A percentile compares a stretch with the other conserved stretches of the same genome.
phyloP scores from a whole-genome alignment of 2,797 vertebrate species.

The Chaenodraco wilsoni region DNA sequence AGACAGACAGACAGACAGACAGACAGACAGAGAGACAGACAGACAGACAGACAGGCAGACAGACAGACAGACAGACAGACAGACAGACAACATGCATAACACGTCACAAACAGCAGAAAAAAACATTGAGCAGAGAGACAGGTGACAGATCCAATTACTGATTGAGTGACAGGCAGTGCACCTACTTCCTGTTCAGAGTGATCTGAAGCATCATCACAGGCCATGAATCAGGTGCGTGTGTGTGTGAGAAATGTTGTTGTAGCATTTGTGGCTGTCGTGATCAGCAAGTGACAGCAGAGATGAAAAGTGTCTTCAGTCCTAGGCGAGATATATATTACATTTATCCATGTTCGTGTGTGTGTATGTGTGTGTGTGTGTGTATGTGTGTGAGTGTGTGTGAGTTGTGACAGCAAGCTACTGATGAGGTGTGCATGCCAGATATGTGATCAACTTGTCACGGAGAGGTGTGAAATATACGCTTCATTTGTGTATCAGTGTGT shows the following conservation, averaged over 20 bases:
- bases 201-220: conserved; percentile 51
- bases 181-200: conserved; percentile 38
- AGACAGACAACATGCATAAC: conserved; percentile 7
- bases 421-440: conserved; percentile 9
- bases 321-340: conserved; percentile 2
- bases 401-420: conserved; percentile 3
- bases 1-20: conserved; percentile 8
- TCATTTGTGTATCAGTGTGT: background rate
- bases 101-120: background rate
- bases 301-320: conserved; percentile 35
- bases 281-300: conserved; percentile 46
- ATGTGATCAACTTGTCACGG: conserved; percentile 22
- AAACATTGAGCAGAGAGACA: conserved; percentile 37
- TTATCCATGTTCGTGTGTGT: background rate
- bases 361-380: background rate
- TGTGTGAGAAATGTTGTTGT: background rate
- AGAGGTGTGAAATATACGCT: conserved; percentile 15
- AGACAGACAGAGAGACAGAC: conserved; percentile 1
- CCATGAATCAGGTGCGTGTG: conserved; percentile 24
- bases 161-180: conserved; percentile 41
- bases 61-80: conserved; percentile 13
- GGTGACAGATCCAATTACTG: conserved; percentile 38
- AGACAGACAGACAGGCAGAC: background rate
- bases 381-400: background rate
- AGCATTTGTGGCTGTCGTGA: conserved; percentile 28